Conservation (phyloP, 1,140 invertebrate genomes). For the Mya arenaria region DNA sequence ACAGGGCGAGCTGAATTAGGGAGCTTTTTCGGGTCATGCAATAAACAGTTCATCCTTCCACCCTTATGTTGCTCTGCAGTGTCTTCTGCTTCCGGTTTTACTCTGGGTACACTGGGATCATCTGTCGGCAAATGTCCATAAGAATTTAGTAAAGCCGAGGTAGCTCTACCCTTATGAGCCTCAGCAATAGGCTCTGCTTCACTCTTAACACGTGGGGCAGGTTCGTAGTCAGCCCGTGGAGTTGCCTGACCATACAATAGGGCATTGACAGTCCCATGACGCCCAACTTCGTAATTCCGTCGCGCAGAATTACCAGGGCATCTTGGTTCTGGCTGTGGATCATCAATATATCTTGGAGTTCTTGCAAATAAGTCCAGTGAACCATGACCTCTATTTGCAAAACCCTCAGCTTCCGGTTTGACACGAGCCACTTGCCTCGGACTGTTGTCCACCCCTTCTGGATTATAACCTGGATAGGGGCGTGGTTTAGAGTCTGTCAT, state of each 20-base stretch:
- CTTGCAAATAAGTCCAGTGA: slow-evolving; percentile 67
- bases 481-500: slow-evolving; percentile 12
- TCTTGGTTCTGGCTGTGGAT: slow-evolving; percentile 63
- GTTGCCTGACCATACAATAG: slow-evolving; percentile 69
- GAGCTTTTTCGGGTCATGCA: slow-evolving; percentile 68
- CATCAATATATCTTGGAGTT: slow-evolving; percentile 52
- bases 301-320: slow-evolving; percentile 65
- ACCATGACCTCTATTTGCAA: slow-evolving; percentile 68
- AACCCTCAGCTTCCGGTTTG: slow-evolving; percentile 73
- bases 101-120: slow-evolving; percentile 59
- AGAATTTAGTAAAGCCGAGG: slow-evolving; percentile 61
- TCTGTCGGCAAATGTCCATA: slow-evolving; percentile 63
- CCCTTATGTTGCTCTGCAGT: slow-evolving; percentile 72
- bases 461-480: slow-evolving; percentile 76
- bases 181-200: slow-evolving; percentile 66
- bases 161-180: slow-evolving; percentile 59
- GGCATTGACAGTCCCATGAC: slow-evolving; percentile 69
- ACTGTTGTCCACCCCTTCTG: slow-evolving; percentile 55
- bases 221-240: slow-evolving; percentile 60
- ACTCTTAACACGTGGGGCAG: slow-evolving; percentile 60
- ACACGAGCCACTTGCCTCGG: slow-evolving; percentile 67
- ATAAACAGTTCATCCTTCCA: slow-evolving; percentile 61
- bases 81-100: slow-evolving; percentile 72
- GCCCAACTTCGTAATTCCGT: slow-evolving; percentile 68
- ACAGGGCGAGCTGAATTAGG: slow-evolving; percentile 65